Conservation (phyloP, 2,888 invertebrate species). For the Ischnus inquisitorius region DNA sequence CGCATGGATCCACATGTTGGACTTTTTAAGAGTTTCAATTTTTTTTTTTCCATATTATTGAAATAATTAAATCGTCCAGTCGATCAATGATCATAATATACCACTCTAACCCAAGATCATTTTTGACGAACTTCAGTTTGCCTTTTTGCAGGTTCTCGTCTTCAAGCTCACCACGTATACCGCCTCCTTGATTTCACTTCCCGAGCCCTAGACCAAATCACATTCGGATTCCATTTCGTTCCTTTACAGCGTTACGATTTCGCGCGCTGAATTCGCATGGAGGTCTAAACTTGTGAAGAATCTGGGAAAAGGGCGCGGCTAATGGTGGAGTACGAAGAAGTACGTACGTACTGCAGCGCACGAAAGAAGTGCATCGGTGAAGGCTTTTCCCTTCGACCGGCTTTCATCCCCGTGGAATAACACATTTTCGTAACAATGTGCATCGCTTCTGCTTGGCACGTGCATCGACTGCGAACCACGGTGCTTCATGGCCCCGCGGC, state of each 20-base stretch:
- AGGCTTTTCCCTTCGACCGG: slow-evolving; percentile 46
- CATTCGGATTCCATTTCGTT: slow-evolving; percentile 13
- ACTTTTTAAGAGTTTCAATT: no score
- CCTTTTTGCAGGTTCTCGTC: neutral
- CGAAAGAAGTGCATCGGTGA: neutral
- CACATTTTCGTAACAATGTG: slow-evolving; percentile 69
- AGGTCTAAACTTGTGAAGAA: slow-evolving; percentile 14
- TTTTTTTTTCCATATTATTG: no score
- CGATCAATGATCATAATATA: no score
- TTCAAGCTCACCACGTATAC: neutral
- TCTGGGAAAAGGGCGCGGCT: neutral
- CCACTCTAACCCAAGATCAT: no score
- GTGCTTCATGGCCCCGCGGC: slow-evolving; percentile 33
- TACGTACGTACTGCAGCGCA: neutral
- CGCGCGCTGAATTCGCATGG: slow-evolving; percentile 33
- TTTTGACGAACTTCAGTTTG: neutral
- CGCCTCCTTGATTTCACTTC: neutral
- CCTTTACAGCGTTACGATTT: slow-evolving; percentile 21
- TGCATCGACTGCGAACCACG: slow-evolving; percentile 62
- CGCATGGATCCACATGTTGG: no score
- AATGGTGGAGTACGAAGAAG: slow-evolving; percentile 19
- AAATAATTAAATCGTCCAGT: no score
- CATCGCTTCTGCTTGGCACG: slow-evolving; percentile 60
- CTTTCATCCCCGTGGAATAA: slow-evolving; percentile 43
- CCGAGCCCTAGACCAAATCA: neutral